Evolutionary conservation across 2,797 vertebrate genomes (phyloP), one percentile per base, ranked within the genome.

Genomic region (Acrocephalus scirpaceus): DNA sequence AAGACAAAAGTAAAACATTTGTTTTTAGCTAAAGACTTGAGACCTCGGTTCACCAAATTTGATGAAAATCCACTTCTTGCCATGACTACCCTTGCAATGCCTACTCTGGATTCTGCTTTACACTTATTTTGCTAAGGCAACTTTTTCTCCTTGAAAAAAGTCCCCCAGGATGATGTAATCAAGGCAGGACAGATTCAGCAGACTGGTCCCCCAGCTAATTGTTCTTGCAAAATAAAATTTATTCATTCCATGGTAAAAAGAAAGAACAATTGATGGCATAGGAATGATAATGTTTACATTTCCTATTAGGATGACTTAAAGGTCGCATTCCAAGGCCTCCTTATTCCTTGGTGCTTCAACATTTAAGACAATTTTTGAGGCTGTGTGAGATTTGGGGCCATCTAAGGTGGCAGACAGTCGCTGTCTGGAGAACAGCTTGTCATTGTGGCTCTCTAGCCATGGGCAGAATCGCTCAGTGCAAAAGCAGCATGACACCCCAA

Each of bases 401-500:
- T 77, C 60, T 80, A 17, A 87, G 58, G 54, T 47, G 44, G 79
- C 94, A 94, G 90, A 91, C 17, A 42, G 85, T 38, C 25, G 5
- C 67, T 61, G 78, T 91, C 87, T 88, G 86, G 61, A 75, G 88
- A 91, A 42, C 87, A 96, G 79, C 70, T 75, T 93, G 95, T 61
- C 44, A 58, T 29, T 25, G 16, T 80, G 69, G 30, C 48, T 70
- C 50, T 73, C 40, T 78, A 87, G 69, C 72, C 78, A 13, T 5
- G 67, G 81, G 77, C 84, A 74, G 81, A 95, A 53, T 15, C 51
- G 42, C 57, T 93, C 71, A 58, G 69, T n/a, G 64, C 42, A 91
- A 92, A 83, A 95, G 40, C 94, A 96, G 94, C 83, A 95, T 20
- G 94, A 93, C 42, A 21, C 36, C 58, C 84, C 57, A 86, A 44